phyloP scores from a whole-genome alignment of 2,888 invertebrate species.

The Adineta ricciae region DNA sequence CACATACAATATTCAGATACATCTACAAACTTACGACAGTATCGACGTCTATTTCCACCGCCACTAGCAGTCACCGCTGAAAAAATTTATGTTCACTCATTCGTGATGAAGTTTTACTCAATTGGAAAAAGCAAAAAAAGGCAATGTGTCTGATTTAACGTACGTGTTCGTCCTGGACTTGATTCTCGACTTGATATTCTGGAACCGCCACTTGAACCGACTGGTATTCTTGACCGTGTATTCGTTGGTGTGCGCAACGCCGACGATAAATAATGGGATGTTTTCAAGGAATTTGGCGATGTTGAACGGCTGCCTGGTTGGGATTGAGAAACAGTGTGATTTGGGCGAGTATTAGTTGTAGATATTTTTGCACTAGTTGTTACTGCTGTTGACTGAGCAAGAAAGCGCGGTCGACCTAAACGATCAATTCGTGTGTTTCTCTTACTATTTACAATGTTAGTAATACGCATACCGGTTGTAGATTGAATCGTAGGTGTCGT shows the following conservation, averaged over 20 bases:
- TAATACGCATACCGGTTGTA: neutral
- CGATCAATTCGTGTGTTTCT: neutral
- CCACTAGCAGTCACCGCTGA: constrained; percentile 1
- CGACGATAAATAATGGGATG: neutral
- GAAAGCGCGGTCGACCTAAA: constrained; percentile 2
- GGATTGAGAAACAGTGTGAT: constrained; percentile 4
- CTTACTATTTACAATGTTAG: neutral
- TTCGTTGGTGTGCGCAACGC: constrained; percentile 18
- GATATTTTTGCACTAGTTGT: neutral
- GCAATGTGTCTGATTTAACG: neutral
- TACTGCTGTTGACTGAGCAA: neutral
- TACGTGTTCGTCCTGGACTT: constrained; percentile 34
- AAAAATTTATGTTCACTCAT: neutral
- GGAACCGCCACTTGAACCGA: constrained; percentile 15
- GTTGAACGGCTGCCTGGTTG: constrained; percentile 34
- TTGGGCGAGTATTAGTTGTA: neutral
- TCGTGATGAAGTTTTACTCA: neutral
- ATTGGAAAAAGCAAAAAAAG: neutral
- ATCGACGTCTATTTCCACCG: neutral
- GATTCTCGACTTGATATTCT: constrained; percentile 33
- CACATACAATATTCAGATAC: neutral
- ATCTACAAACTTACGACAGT: neutral
- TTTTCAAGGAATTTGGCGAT: constrained; percentile 26
- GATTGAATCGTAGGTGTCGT: neutral
- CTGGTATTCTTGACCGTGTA: neutral